Evolutionary conservation across 2,113 vertebrate genomes (phyloP), one percentile per base, ranked within the genome.

Genomic region (Phodopus roborovskii): DNA sequence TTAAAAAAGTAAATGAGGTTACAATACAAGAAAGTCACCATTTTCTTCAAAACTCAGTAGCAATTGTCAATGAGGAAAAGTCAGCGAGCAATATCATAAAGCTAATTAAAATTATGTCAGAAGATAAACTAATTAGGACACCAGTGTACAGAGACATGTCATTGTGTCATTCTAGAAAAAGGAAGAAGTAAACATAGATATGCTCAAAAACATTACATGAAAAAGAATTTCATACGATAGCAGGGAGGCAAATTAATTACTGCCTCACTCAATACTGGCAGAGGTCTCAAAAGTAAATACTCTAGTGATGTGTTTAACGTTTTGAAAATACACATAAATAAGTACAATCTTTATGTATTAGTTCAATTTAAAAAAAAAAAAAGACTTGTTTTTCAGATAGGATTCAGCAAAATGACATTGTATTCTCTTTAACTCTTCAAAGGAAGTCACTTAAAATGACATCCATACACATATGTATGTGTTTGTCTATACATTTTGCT

Each of bases 91-190:
- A 79, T 89, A 95, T 92, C 85, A 95, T 94, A 94, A 90, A 96
- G 90, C 97, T 98, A 97, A 97, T 97, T 97, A 97, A 97, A 96
- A 87, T 64, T 88, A 83, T 97, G 95, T 87, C 97, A 98, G 91
- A 70, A 97, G 82, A 96, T 94, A 98, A 95, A 94, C 96, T 97
- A 97, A 97, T 98, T 97, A 97, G 96, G 92, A 97, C 97, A 97
- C 92, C n/a, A 81, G 89, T 91, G 94, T 95, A 96, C 90, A 94
- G 94, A 97, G 81, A 94, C 83, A 62, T 97, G 96, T 95, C 97
- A 97, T 85, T 71, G 71, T 97, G 97, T 91, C 96, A 97, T 94
- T 93, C 39, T 91, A 28, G 42, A 24, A 45, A 78, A 81, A 70
- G 20, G 79, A 48, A 60, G 11, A 91, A 91, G 48, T 88, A 95